Conservation (phyloP, 2,888 invertebrate species). For the Apomyelois bistriatella region DNA sequence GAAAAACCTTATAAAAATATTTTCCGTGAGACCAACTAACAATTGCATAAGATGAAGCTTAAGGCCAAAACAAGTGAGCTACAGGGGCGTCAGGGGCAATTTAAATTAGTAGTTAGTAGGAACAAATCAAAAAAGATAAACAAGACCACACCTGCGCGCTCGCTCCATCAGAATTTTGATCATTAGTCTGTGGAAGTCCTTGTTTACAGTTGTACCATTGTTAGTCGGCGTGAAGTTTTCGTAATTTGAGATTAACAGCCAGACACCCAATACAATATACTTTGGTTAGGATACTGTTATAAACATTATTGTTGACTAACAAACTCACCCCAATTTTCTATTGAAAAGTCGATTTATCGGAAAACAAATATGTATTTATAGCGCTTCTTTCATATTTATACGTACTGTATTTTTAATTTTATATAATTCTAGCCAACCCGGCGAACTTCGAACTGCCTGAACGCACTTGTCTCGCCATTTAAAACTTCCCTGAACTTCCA, state of each 20-base stretch:
- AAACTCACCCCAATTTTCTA: not conserved
- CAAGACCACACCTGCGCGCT: not conserved
- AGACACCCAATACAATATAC: not conserved
- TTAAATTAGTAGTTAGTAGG: not conserved
- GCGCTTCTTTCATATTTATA: no score
- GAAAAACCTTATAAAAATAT: no score
- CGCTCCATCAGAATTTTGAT: constrained; percentile 43
- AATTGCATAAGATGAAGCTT: no score
- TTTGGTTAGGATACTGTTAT: not conserved
- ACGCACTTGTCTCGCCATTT: no score
- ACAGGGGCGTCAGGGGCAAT: not conserved
- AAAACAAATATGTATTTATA: no score
- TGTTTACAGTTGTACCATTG: constrained; percentile 36
- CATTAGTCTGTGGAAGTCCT: constrained; percentile 37
- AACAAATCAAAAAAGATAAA: not conserved
- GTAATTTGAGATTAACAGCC: constrained; percentile 16
- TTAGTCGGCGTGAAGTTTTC: constrained; percentile 21
- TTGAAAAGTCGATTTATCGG: not conserved
- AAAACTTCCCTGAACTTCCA: no score
- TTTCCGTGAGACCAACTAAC: no score
- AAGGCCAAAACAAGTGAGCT: no score
- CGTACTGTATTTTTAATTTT: no score
- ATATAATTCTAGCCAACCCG: no score
- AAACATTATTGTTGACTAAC: not conserved
- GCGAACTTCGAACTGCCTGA: no score